Conservation (phyloP, 2,888 invertebrate species). For the Coronaproctus castanopsis region DNA sequence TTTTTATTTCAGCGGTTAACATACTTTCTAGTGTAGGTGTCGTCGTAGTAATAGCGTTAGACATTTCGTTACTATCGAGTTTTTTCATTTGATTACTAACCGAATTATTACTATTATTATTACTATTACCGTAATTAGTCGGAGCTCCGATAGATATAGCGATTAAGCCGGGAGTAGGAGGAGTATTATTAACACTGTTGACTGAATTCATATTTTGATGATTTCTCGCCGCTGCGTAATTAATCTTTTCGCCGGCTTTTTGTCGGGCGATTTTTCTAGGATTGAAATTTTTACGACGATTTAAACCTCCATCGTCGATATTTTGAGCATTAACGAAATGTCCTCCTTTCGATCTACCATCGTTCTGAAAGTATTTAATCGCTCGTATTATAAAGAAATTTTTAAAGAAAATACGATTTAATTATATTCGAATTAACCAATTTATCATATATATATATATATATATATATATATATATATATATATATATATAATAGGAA, state of each 20-base stretch:
- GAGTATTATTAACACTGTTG: not conserved
- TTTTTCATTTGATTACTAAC: not conserved
- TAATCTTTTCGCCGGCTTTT: conserved; percentile 10
- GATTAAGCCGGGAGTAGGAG: not conserved
- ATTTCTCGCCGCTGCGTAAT: not conserved
- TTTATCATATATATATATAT: too few relatives aligned
- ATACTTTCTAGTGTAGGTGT: not conserved
- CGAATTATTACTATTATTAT: not conserved
- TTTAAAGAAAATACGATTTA: too few relatives aligned
- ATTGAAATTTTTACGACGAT: conserved; percentile 27
- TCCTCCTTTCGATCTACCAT: too few relatives aligned
- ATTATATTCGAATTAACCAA: too few relatives aligned
- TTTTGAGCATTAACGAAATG: conserved; percentile 6
- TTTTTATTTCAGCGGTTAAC: too few relatives aligned
- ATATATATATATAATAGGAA: too few relatives aligned
- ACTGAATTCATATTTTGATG: not conserved
- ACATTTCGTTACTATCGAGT: not conserved
- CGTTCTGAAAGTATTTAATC: too few relatives aligned
- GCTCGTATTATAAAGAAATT: too few relatives aligned
- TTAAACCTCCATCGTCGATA: conserved; percentile 21
- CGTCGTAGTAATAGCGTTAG: not conserved
- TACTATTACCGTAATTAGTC: not conserved
- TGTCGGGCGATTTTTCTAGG: conserved; percentile 25
- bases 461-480: too few relatives aligned
- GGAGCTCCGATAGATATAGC: not conserved